phyloP scores from a whole-genome alignment of 2,113 vertebrate genomes.

The Alethe castanea region DNA sequence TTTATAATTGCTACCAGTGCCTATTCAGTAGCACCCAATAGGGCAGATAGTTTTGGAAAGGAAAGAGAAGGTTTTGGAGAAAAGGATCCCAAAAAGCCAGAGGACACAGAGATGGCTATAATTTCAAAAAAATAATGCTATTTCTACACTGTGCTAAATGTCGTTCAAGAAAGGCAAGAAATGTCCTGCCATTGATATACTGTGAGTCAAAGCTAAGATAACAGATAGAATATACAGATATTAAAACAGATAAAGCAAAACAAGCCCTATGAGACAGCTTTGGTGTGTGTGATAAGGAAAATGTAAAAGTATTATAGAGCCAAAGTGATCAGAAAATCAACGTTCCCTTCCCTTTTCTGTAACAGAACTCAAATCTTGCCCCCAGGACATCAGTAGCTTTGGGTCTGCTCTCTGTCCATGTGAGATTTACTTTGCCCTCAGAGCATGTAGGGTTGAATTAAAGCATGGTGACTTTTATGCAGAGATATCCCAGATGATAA shows the following conservation, averaged over 20 bases:
- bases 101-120: background rate
- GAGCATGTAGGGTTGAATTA: background rate
- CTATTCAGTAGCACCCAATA: background rate
- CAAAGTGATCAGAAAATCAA: background rate
- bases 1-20: background rate
- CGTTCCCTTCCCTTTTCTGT: background rate
- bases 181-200: background rate
- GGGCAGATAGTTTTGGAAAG: background rate
- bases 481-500: background rate
- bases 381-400: background rate
- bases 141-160: background rate
- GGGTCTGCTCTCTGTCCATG: background rate
- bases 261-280: background rate
- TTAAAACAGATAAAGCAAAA: background rate
- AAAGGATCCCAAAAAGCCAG: background rate
- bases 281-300: background rate
- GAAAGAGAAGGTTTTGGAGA: background rate
- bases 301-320: background rate
- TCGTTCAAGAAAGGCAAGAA: background rate
- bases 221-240: background rate
- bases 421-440: background rate
- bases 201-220: background rate
- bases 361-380: background rate
- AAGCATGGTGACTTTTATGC: background rate
- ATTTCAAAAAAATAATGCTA: background rate